These are phyloP conservation scores for Hydrotaea diabolus DNA, from an alignment of 2,888 invertebrate species.

Conservation along the genomic window DNA sequence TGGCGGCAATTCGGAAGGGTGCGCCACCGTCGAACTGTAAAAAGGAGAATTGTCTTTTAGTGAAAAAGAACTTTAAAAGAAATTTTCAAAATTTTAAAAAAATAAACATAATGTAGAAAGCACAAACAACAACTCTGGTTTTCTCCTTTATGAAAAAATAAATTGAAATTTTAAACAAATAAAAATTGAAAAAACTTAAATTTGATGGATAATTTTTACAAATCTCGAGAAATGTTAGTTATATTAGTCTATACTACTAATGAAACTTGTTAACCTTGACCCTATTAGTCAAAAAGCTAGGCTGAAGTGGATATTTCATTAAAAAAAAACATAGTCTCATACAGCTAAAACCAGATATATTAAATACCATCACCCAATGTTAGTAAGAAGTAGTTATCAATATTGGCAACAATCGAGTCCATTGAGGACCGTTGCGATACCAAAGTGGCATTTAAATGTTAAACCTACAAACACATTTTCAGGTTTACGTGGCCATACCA, in stretches of 20 bases:
- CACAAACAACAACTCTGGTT: slow-evolving; percentile 44
- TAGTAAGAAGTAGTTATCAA: too few relatives aligned
- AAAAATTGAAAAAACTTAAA: slow-evolving; percentile 48
- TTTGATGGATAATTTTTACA: slow-evolving; percentile 19
- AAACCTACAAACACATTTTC: too few relatives aligned
- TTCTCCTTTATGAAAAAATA: slow-evolving; percentile 28
- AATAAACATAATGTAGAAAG: slow-evolving; percentile 25
- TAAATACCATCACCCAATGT: too few relatives aligned
- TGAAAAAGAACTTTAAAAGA: slow-evolving; percentile 32
- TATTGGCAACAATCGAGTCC: too few relatives aligned
- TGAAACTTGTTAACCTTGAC: too few relatives aligned
- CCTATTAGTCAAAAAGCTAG: too few relatives aligned
- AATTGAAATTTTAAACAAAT: slow-evolving; percentile 48
- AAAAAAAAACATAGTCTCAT: too few relatives aligned
- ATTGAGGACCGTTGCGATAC: too few relatives aligned
- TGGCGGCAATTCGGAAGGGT: slow-evolving; percentile 98
- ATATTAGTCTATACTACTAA: neutral
- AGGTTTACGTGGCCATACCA: too few relatives aligned
- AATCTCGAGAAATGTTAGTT: slow-evolving; percentile 21
- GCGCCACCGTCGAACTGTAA: slow-evolving; percentile 96
- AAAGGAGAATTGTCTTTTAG: slow-evolving; percentile 40
- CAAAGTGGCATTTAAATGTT: too few relatives aligned
- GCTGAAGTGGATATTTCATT: too few relatives aligned
- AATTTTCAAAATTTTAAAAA: slow-evolving; percentile 22
- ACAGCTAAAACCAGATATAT: too few relatives aligned